Evolutionary conservation across 2,113 vertebrate genomes (phyloP), one percentile per base, ranked within the genome.

Genomic region (Zonotrichia leucophrys): DNA sequence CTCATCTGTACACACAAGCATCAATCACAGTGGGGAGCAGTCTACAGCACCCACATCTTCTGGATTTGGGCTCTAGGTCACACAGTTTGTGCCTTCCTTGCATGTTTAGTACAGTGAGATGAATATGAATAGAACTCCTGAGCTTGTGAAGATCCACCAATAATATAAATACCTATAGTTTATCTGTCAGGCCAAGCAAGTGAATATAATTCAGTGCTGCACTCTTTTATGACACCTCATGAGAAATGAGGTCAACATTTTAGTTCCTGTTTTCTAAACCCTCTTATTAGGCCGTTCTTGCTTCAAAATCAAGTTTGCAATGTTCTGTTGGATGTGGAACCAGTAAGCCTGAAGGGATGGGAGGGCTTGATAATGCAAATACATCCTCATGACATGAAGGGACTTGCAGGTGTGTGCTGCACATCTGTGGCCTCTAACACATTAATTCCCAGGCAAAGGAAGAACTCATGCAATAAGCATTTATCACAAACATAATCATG

Each of bases 341-440:
- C 44, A 73, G 35, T 28, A 44, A 84, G 16, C 53, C 63, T 82
- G 55, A 47, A 64, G 78, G n/a, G 35, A 46, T 77, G 23, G 50
- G 59, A 74, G 12, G n/a, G 18, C 22, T 53, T 56, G 41, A 25
- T 62, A 55, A 68, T 37, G 44, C 25, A 46, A 9, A 20, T 31
- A 10, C 15, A 18, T 60, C 53, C 68, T 69, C 49, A 12, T 12
- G 22, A 25, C 0, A 0, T 35, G 46, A 85, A 55, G 68, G 33
- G 58, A 46, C 8, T 64, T 47, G 39, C 76, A 44, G 24, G 22
- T 25, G 5, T 14, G 20, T 46, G 25, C 19, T 55, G 44, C 37
- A 33, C 42, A 25, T 39, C 42, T 39, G 4, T 18, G 19, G 25
- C 39, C 52, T n/a, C 47, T 33, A 33, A 58, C 6, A 14, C 8